Percentiles rank a stretch among this genome's conserved stretches.
phyloP scores from a whole-genome alignment of 2,797 vertebrate species.

The Pseudochirops corinnae region DNA sequence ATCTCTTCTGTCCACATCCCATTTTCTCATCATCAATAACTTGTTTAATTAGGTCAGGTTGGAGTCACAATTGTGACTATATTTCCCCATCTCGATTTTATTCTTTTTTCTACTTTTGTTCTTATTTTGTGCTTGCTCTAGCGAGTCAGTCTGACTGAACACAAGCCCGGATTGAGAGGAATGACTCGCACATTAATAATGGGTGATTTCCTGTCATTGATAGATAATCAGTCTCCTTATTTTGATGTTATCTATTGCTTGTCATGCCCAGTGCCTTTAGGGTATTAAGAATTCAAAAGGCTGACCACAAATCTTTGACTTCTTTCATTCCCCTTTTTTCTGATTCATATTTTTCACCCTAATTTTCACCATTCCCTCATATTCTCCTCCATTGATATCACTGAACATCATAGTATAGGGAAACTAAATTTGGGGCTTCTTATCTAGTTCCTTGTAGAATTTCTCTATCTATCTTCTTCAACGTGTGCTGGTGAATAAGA shows the following conservation, averaged over 20 bases:
- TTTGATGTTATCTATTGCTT: not conserved
- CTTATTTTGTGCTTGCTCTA: not conserved
- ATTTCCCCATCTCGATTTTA: not conserved
- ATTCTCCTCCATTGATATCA: not conserved
- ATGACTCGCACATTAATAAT: not conserved
- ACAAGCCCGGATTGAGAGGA: not conserved
- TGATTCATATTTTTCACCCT: not conserved
- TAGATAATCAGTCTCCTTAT: not conserved
- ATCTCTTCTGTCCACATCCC: not conserved
- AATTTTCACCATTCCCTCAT: not conserved
- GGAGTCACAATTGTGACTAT: not conserved
- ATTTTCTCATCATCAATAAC: not conserved
- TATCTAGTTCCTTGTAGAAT: not conserved
- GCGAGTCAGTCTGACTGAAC: too few species aligned
- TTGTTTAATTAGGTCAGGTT: not conserved
- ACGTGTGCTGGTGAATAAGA: not conserved
- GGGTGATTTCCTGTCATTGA: not conserved
- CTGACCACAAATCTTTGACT: not conserved
- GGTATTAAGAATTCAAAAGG: not conserved
- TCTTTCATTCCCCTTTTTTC: not conserved
- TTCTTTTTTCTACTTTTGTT: not conserved
- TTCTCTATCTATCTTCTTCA: not conserved
- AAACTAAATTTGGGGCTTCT: not conserved
- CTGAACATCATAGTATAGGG: too few species aligned
- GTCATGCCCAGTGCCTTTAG: not conserved